These are phyloP conservation scores for Chiroxiphia lanceolata DNA, from an alignment of 2,797 vertebrate genomes.

Conservation along the genomic window DNA sequence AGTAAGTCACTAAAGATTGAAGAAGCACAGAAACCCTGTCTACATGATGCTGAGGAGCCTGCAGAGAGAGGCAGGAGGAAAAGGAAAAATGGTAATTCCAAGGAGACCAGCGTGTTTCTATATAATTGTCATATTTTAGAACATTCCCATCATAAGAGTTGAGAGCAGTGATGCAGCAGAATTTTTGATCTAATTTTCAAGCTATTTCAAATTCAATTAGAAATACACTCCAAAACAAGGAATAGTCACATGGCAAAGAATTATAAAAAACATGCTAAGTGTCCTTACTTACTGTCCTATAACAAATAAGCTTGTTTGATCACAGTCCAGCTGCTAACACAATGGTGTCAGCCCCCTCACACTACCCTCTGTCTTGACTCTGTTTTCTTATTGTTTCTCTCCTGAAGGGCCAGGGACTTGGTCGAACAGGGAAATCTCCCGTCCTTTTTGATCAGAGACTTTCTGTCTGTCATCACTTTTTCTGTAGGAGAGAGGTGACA, in stretches of 20 bases:
- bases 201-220: not conserved
- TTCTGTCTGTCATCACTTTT: not conserved
- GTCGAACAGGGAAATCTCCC: not conserved
- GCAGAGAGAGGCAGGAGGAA: not conserved
- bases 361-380: not conserved
- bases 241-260: not conserved
- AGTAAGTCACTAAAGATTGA: not conserved
- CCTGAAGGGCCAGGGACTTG: not conserved
- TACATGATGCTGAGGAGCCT: not conserved
- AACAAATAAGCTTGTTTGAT: not conserved
- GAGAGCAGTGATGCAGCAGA: not conserved
- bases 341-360: not conserved
- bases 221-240: not conserved
- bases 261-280: not conserved
- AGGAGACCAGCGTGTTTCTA: not conserved
- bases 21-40: not conserved
- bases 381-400: not conserved
- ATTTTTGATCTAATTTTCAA: not conserved
- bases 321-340: not conserved
- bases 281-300: not conserved
- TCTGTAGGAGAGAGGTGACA: not conserved
- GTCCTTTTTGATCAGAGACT: not conserved
- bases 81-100: not conserved
- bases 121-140: not conserved
- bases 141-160: not conserved